A percentile compares a stretch with the other conserved stretches of the same genome.
Conservation (phyloP, 2,888 invertebrate species). For the Volucella zonaria region DNA sequence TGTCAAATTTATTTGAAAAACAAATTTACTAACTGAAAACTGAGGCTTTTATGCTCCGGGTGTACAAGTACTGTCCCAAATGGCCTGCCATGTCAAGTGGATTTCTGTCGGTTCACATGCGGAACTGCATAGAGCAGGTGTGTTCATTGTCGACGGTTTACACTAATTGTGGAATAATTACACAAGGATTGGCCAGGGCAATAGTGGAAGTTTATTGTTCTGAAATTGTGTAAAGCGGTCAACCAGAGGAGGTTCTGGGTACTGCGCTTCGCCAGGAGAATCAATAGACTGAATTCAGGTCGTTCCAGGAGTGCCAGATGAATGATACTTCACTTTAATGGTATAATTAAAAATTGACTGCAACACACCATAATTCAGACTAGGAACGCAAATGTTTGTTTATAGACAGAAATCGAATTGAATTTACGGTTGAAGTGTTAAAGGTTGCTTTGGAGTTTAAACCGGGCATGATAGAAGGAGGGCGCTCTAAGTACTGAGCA, state of each 20-base stretch:
- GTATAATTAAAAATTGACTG: too few relatives aligned
- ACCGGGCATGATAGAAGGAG: too few relatives aligned
- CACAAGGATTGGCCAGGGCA: conserved; percentile 44
- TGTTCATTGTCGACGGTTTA: conserved; percentile 25
- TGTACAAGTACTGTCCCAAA: conserved; percentile 1
- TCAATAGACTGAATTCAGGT: conserved; percentile 1
- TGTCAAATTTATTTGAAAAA: conserved; percentile 39
- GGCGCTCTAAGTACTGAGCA: too few relatives aligned
- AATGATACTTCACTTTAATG: not conserved
- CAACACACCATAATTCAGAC: too few relatives aligned
- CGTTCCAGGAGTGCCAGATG: conserved; percentile 14
- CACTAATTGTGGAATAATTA: conserved; percentile 67
- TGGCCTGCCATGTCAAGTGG: conserved; percentile 13
- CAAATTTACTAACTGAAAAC: conserved; percentile 29
- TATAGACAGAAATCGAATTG: too few relatives aligned
- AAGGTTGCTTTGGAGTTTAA: too few relatives aligned
- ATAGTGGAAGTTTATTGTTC: not conserved
- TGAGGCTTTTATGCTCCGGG: not conserved
- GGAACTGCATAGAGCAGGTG: conserved; percentile 59
- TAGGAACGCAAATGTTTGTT: too few relatives aligned
- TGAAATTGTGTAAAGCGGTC: conserved; percentile 50
- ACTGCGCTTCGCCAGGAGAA: conserved; percentile 6
- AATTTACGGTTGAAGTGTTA: too few relatives aligned
- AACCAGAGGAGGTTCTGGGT: conserved; percentile 11
- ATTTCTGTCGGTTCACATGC: conserved; percentile 39